Conservation (phyloP, 2,888 invertebrate species). For the Tiphia femorata region DNA sequence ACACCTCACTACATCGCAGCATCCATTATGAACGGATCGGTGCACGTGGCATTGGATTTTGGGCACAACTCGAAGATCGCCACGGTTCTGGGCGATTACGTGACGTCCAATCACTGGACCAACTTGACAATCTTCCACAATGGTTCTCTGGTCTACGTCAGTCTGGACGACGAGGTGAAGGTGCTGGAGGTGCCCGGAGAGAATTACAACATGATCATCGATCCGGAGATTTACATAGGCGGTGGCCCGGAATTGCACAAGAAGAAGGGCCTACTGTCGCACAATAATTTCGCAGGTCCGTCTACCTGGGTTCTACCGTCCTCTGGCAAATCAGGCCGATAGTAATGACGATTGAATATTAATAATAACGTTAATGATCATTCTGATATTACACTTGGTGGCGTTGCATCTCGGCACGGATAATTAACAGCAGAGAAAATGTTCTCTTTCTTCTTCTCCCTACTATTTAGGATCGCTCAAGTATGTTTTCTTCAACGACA, state of each 20-base stretch:
- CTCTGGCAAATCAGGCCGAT: no score
- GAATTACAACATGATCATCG: conserved; percentile 83
- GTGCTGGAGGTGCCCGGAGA: conserved; percentile 80
- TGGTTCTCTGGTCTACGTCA: conserved; percentile 79
- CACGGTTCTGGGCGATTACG: conserved; percentile 76
- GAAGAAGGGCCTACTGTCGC: conserved; percentile 84
- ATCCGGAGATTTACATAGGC: conserved; percentile 94
- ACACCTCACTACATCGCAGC: conserved; percentile 92
- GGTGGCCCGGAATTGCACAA: conserved; percentile 88
- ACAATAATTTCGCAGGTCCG: conserved; percentile 82
- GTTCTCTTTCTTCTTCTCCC: background rate
- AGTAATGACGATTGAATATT: no score
- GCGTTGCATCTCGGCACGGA: background rate
- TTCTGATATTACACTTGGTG: no score
- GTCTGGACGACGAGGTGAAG: conserved; percentile 81
- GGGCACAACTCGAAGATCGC: conserved; percentile 82
- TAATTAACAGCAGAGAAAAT: background rate
- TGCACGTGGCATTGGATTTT: conserved; percentile 89
- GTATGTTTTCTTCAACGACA: conserved; percentile 93
- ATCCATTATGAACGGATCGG: conserved; percentile 84
- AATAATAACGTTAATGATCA: background rate
- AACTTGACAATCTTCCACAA: conserved; percentile 89
- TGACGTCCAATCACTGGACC: conserved; percentile 87
- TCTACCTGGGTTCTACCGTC: no score
- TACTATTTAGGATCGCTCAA: conserved; percentile 88